These are phyloP conservation scores for Trinorchestia longiramus DNA, from an alignment of 1,140 invertebrate genomes.

Conservation along the genomic window DNA sequence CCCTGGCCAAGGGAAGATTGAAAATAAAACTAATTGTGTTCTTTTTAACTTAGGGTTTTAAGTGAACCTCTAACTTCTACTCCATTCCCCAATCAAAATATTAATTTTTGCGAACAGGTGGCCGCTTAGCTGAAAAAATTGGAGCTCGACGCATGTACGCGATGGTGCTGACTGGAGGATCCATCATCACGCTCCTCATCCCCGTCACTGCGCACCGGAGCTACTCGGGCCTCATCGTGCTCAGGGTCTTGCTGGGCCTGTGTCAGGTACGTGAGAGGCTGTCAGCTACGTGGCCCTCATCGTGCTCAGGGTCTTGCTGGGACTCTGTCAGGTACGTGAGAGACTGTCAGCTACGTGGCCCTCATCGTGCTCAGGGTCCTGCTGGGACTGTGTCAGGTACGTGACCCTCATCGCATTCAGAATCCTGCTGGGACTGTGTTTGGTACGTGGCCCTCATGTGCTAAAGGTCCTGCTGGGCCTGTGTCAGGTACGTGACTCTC, in stretches of 20 bases:
- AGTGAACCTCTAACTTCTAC: not conserved
- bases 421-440: conserved; percentile 61
- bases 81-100: not conserved
- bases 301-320: conserved; percentile 62
- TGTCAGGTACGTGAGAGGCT: conserved; percentile 53
- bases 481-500: conserved; percentile 54
- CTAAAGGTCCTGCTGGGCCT: conserved; percentile 60
- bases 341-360: not conserved
- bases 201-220: conserved; percentile 60
- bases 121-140: conserved; percentile 68
- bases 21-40: too few relatives aligned
- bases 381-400: conserved; percentile 63
- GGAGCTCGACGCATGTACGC: conserved; percentile 64
- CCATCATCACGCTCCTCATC: conserved; percentile 59
- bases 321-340: conserved; percentile 58
- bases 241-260: conserved; percentile 64
- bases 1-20: too few relatives aligned
- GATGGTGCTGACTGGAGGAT: conserved; percentile 70
- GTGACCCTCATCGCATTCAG: conserved; percentile 61
- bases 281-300: conserved; percentile 56
- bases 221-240: conserved; percentile 57
- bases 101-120: conserved; percentile 67
- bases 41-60: too few relatives aligned
- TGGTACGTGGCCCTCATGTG: not conserved
- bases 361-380: conserved; percentile 64